phyloP scores from a whole-genome alignment of 2,113 vertebrate genomes.

The Gymnobelideus leadbeateri region DNA sequence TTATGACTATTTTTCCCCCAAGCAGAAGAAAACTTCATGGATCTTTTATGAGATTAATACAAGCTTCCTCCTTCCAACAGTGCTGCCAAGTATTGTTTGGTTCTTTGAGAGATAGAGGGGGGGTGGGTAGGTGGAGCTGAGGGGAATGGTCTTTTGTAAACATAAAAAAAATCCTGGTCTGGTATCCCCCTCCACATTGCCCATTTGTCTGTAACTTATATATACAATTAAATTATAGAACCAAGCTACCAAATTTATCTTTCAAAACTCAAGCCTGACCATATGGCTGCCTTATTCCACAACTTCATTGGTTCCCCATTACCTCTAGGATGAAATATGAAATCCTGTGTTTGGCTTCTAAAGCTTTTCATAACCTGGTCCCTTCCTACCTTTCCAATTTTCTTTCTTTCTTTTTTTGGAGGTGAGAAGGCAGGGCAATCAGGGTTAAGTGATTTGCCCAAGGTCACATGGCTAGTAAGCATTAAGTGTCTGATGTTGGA shows the following conservation, averaged over 20 bases:
- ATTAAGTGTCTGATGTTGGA: no score
- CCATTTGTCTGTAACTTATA: neutral
- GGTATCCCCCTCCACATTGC: neutral
- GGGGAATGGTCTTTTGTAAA: neutral
- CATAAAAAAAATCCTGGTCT: no score
- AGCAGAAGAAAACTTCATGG: neutral
- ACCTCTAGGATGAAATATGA: neutral
- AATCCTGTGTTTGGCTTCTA: neutral
- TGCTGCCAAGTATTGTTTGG: neutral
- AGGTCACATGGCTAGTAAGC: no score
- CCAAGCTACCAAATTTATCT: neutral
- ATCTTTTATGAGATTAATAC: neutral
- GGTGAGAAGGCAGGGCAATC: no score
- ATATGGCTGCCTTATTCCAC: neutral
- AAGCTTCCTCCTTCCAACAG: neutral
- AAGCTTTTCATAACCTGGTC: neutral
- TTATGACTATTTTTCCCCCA: neutral
- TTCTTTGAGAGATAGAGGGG: neutral
- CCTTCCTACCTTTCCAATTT: neutral
- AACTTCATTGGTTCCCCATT: neutral
- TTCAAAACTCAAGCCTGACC: neutral
- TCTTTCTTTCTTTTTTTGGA: neutral
- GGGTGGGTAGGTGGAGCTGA: neutral
- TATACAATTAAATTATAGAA: neutral
- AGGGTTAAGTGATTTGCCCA: no score